Percentiles rank a stretch among this genome's conserved stretches.
Conservation (phyloP, 2,113 vertebrate genomes). For the Oryzias melastigma region DNA sequence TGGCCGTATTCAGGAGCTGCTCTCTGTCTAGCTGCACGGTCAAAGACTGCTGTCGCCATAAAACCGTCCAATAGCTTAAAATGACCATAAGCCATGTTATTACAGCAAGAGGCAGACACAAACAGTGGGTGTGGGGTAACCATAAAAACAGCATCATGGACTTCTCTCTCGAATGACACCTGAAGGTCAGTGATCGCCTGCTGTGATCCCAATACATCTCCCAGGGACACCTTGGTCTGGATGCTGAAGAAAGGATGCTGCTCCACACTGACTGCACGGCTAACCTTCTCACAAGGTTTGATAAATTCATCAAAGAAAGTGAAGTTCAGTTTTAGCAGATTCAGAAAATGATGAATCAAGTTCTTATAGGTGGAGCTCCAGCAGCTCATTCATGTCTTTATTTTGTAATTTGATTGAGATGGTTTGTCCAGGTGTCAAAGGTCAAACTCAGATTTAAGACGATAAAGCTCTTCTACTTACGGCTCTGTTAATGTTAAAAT, state of each 20-base stretch:
- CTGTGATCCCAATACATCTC: constrained; percentile 21
- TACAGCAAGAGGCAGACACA: constrained; percentile 42
- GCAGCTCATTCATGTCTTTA: no score
- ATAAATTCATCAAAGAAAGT: neutral
- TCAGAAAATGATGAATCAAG: neutral
- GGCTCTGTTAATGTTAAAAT: no score
- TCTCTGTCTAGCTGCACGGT: constrained; percentile 38
- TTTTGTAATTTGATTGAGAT: no score
- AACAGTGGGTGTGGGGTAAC: constrained; percentile 25
- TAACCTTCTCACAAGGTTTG: neutral
- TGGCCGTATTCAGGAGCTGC: constrained; percentile 30
- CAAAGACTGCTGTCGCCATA: constrained; percentile 62
- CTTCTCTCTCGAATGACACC: constrained; percentile 53
- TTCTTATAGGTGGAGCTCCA: no score
- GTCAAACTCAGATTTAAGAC: no score
- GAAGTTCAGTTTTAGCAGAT: constrained; percentile 26
- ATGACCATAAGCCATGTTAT: constrained; percentile 64
- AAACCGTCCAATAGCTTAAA: constrained; percentile 62
- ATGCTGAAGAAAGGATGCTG: neutral
- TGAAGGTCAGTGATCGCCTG: constrained; percentile 66
- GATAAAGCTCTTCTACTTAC: no score
- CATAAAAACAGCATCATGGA: constrained; percentile 64
- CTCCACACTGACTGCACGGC: neutral
- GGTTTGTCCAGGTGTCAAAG: no score
- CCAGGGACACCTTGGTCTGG: constrained; percentile 5